A percentile compares a stretch with the other conserved stretches of the same genome.
Evolutionary conservation across 2,888 invertebrate species (phyloP).

Genomic region (Brachypterus glaber): DNA sequence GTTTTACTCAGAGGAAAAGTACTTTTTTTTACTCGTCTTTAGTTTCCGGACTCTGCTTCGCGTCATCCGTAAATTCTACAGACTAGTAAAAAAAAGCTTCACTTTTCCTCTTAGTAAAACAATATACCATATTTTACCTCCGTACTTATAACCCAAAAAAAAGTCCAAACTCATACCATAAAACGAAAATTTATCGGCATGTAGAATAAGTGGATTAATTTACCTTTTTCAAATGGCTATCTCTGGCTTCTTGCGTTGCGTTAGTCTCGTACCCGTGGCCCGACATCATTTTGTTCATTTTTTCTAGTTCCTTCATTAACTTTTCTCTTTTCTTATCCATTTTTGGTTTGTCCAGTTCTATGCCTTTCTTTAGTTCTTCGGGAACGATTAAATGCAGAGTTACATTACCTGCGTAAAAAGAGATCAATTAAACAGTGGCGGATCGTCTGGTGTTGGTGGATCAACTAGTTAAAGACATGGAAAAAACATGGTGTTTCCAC

Average conservation of each 20-base stretch:
- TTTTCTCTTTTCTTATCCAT: conserved; percentile 33
- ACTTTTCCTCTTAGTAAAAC: too few species aligned
- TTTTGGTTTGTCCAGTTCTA: conserved; percentile 31
- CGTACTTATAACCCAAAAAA: not conserved
- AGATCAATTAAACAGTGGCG: too few species aligned
- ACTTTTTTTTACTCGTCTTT: too few species aligned
- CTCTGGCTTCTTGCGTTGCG: conserved; percentile 28
- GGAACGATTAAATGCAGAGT: conserved; percentile 32
- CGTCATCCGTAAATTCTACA: too few species aligned
- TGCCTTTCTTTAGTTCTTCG: conserved; percentile 25
- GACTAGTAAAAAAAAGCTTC: too few species aligned
- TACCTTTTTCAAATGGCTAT: conserved; percentile 33
- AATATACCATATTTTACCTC: too few species aligned
- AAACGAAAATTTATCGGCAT: not conserved
- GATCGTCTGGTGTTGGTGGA: too few species aligned
- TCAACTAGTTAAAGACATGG: too few species aligned
- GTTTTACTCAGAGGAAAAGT: too few species aligned
- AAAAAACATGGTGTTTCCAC: too few species aligned
- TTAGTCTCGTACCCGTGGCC: conserved; percentile 31
- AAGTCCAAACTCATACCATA: conserved; percentile 2
- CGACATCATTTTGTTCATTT: conserved; percentile 30
- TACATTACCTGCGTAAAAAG: too few species aligned
- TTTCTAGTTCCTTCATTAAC: conserved; percentile 33
- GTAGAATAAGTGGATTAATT: conserved; percentile 1
- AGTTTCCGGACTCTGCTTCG: too few species aligned